A percentile compares a stretch with the other conserved stretches of the same genome.
Evolutionary conservation across 2,888 invertebrate genomes (phyloP).

Genomic region (Mellilla xanthometata): DNA sequence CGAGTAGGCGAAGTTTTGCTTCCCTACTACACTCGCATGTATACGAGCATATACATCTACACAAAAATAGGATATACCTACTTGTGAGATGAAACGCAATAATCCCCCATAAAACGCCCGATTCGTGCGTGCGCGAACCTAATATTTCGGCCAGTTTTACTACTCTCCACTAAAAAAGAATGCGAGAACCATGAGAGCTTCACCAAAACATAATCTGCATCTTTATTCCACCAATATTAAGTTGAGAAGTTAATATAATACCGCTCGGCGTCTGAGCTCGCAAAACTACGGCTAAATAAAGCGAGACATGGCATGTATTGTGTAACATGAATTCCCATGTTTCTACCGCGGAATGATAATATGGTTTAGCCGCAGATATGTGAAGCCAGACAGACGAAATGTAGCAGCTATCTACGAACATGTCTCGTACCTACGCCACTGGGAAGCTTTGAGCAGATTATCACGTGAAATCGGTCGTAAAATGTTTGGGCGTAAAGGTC

Average conservation of each 20-base stretch:
- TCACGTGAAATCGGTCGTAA: neutral
- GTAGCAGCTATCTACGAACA: slow-evolving; percentile 1
- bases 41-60: no score
- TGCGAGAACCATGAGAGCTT: slow-evolving; percentile 35
- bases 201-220: slow-evolving; percentile 49
- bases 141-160: slow-evolving; percentile 49
- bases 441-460: slow-evolving; percentile 7
- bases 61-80: slow-evolving; percentile 42
- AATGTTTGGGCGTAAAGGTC: neutral
- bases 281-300: slow-evolving; percentile 48
- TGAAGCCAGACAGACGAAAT: slow-evolving; percentile 21
- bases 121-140: slow-evolving; percentile 42
- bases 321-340: slow-evolving; percentile 43
- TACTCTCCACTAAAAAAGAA: slow-evolving; percentile 45
- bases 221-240: slow-evolving; percentile 46
- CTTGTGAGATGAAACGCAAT: slow-evolving; percentile 39
- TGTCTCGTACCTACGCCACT: no score
- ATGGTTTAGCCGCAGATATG: slow-evolving; percentile 29
- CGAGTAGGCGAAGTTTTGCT: slow-evolving; percentile 15
- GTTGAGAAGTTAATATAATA: slow-evolving; percentile 57
- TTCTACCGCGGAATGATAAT: slow-evolving; percentile 41
- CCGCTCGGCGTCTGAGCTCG: slow-evolving; percentile 48
- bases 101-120: slow-evolving; percentile 45
- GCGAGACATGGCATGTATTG: slow-evolving; percentile 41
- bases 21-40: slow-evolving; percentile 41